Percentiles rank a stretch among this genome's conserved stretches.
Evolutionary conservation across 1,140 invertebrate genomes (phyloP).

Genomic region (Drosophila ficusphila): DNA sequence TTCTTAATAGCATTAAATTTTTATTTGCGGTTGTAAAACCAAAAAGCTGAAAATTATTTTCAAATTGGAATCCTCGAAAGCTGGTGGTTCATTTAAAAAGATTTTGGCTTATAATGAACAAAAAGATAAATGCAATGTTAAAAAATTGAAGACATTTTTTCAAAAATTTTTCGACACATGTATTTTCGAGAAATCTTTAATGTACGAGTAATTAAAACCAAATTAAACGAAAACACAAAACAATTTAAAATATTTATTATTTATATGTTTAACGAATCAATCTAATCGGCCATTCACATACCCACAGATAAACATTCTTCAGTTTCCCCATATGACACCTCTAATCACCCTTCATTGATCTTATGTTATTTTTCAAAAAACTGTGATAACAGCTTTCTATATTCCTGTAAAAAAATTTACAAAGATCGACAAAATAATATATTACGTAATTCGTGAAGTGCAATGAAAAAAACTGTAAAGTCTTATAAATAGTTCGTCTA

Average conservation of each 20-base stretch:
- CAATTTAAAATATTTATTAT: slow-evolving; percentile 18
- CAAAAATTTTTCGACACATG: slow-evolving; percentile 69
- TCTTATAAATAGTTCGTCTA: slow-evolving; percentile 47
- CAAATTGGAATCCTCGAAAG: too few species aligned
- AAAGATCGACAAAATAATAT: slow-evolving; percentile 6
- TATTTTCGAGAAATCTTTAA: slow-evolving; percentile 77
- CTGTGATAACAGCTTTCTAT: slow-evolving; percentile 79
- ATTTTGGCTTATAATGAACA: too few species aligned
- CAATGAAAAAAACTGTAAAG: slow-evolving; percentile 32
- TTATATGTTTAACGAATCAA: not conserved
- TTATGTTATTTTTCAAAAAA: slow-evolving; percentile 56
- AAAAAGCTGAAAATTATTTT: too few species aligned
- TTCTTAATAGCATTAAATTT: too few species aligned
- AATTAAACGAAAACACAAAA: slow-evolving; percentile 21
- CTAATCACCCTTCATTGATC: slow-evolving; percentile 2
- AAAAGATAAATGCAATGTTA: slow-evolving; percentile 2
- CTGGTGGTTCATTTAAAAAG: too few species aligned
- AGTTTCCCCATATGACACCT: not conserved
- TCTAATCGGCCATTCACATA: slow-evolving; percentile 10
- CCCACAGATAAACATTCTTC: not conserved
- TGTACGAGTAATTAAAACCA: slow-evolving; percentile 26
- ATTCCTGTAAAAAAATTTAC: slow-evolving; percentile 33
- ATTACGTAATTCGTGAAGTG: slow-evolving; percentile 12
- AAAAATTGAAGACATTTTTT: slow-evolving; percentile 30
- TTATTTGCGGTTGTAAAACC: too few species aligned